Evolutionary conservation across 37 sponge, comb jelly and placozoan genomes (phyloP).

Genomic region (Hormiphora californensis): DNA sequence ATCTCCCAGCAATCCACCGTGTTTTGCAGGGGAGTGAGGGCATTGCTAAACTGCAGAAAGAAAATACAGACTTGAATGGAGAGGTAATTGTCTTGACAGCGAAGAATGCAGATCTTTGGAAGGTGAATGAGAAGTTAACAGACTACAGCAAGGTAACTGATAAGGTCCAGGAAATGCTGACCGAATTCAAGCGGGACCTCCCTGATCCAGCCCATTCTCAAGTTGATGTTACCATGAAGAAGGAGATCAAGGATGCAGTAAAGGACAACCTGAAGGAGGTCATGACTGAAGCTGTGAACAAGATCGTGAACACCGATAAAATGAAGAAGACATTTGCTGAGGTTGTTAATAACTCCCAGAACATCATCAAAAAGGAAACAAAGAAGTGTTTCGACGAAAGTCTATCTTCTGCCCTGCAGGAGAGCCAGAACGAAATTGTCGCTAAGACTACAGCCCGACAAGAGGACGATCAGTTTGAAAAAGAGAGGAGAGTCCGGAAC

Average conservation of each 20-base stretch:
- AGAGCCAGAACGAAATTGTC: slow-evolving; percentile 7
- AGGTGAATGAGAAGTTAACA: slow-evolving; percentile 3
- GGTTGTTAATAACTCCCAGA: background rate
- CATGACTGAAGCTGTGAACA: background rate
- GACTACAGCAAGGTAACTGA: slow-evolving; percentile 17
- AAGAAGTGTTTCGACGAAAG: background rate
- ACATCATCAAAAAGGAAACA: background rate
- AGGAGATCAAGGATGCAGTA: background rate
- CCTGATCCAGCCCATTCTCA: no score
- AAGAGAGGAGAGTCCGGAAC: background rate
- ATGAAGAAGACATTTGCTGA: slow-evolving; percentile 24
- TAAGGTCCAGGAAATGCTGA: slow-evolving; percentile 18
- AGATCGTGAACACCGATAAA: slow-evolving; percentile 9
- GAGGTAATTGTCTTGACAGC: no score
- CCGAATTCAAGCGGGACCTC: background rate
- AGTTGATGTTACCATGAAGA: background rate
- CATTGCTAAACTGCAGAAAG: no score
- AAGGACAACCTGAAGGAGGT: background rate
- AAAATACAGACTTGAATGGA: no score
- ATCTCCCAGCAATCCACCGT: no score
- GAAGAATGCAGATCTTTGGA: background rate
- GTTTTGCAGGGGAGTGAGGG: no score
- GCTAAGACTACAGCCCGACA: background rate
- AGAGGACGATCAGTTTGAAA: slow-evolving; percentile 15
- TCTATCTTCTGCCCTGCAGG: background rate